Percentiles rank a stretch among this genome's conserved stretches.
These are phyloP conservation scores for Dione juno DNA, from an alignment of 2,888 invertebrate species.

Conservation along the genomic window DNA sequence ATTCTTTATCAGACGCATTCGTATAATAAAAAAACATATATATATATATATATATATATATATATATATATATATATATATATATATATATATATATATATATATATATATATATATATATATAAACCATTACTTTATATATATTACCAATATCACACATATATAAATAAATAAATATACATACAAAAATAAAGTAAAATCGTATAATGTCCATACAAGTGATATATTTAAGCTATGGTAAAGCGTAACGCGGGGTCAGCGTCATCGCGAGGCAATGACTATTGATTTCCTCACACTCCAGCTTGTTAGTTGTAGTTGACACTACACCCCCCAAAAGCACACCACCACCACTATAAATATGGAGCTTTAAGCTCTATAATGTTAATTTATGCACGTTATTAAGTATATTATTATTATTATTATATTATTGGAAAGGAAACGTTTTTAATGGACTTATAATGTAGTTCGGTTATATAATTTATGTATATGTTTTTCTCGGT, in stretches of 20 bases:
- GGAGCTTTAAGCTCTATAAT: conserved; percentile 18
- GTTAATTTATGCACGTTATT: not conserved
- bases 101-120: no score
- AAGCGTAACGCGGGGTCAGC: conserved; percentile 47
- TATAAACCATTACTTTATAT: no score
- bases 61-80: no score
- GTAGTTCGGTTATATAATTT: not conserved
- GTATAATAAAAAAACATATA: not conserved
- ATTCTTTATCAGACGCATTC: not conserved
- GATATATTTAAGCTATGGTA: conserved; percentile 16
- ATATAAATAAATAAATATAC: no score
- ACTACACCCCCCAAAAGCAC: conserved; percentile 43
- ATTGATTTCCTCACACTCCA: conserved; percentile 67
- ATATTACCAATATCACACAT: no score
- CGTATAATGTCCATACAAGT: not conserved
- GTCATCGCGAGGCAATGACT: conserved; percentile 78
- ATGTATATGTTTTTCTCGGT: not conserved
- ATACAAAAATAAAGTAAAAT: not conserved
- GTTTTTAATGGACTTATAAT: not conserved
- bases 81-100: no score
- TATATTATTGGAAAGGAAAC: not conserved
- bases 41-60: not conserved
- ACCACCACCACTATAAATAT: conserved; percentile 39
- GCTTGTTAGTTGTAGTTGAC: conserved; percentile 48
- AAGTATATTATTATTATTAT: conserved; percentile 4